These are phyloP conservation scores for Porites evermanni DNA, from an alignment of 92 coral and sea anemone species.

Conservation along the genomic window DNA sequence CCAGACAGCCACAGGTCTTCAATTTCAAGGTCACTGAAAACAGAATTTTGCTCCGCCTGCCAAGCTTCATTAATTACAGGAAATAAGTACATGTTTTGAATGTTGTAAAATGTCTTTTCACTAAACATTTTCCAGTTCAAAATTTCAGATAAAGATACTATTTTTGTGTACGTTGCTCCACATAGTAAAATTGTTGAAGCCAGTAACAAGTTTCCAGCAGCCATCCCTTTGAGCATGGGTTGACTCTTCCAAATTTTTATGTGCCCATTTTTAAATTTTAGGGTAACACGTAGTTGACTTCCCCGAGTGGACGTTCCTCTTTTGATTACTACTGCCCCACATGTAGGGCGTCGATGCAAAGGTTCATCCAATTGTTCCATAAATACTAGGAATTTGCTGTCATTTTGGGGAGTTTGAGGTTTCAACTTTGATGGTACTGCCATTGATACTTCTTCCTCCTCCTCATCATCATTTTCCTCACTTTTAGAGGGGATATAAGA, in stretches of 20 bases:
- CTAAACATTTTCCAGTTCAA: constrained; percentile 16
- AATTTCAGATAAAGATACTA: too few relatives aligned
- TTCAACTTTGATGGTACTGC: too few relatives aligned
- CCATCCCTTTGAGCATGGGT: constrained; percentile 46
- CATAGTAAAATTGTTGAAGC: constrained; percentile 5
- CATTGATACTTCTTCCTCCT: too few relatives aligned
- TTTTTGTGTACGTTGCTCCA: too few relatives aligned
- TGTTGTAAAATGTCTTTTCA: constrained; percentile 40
- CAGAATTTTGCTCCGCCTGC: neutral
- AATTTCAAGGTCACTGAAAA: neutral
- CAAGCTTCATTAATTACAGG: constrained; percentile 67
- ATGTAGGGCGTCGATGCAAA: neutral
- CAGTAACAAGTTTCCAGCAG: neutral
- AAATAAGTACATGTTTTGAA: constrained; percentile 34
- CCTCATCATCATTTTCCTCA: too few relatives aligned
- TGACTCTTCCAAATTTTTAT: constrained; percentile 39
- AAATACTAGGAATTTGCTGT: too few relatives aligned
- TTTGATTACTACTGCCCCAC: neutral
- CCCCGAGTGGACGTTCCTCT: constrained; percentile 27
- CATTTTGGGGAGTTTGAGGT: too few relatives aligned
- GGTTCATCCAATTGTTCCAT: too few relatives aligned
- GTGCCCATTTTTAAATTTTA: constrained; percentile 47
- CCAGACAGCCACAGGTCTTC: too few relatives aligned
- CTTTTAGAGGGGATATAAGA: too few relatives aligned
- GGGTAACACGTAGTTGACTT: constrained; percentile 33